Evolutionary conservation across 2,888 invertebrate genomes (phyloP).

Genomic region (Callyntrura guangdongensis): DNA sequence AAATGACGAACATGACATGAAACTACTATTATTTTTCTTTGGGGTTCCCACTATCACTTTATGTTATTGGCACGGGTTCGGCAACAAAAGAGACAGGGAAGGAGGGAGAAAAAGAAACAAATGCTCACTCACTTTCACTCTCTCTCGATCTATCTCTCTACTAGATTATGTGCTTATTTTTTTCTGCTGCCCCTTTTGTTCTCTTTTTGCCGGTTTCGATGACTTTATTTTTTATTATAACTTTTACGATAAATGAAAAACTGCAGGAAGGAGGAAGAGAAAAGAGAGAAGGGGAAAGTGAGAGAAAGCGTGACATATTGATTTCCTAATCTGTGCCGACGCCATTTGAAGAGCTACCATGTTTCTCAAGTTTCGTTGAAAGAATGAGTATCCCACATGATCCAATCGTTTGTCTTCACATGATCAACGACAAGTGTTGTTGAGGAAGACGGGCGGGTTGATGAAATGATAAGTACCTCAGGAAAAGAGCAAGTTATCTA

Average conservation of each 20-base stretch:
- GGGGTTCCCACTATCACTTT: neutral
- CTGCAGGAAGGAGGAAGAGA: neutral
- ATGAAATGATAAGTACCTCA: neutral
- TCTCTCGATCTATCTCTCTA: neutral
- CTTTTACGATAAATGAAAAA: conserved; percentile 22
- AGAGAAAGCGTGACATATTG: conserved; percentile 70
- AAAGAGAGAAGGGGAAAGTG: conserved; percentile 12
- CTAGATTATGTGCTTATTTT: neutral
- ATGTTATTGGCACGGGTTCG: conserved; percentile 1
- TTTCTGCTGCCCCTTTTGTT: neutral
- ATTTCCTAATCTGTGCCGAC: conserved; percentile 72
- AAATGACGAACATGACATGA: conserved; percentile 44
- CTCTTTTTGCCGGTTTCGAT: neutral
- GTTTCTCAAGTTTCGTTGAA: conserved; percentile 60
- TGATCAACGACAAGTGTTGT: conserved; percentile 36
- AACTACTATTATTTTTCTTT: conserved; percentile 7
- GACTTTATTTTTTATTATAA: conserved; percentile 17
- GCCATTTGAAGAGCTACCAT: conserved; percentile 59
- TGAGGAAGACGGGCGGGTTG: neutral
- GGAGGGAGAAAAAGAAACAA: neutral
- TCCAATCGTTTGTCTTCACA: conserved; percentile 63
- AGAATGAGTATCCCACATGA: conserved; percentile 42
- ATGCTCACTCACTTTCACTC: no score
- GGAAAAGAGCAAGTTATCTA: neutral
- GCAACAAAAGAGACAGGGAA: neutral